Evolutionary conservation across 2,113 vertebrate genomes (phyloP).

Genomic region (Furnarius figulus): DNA sequence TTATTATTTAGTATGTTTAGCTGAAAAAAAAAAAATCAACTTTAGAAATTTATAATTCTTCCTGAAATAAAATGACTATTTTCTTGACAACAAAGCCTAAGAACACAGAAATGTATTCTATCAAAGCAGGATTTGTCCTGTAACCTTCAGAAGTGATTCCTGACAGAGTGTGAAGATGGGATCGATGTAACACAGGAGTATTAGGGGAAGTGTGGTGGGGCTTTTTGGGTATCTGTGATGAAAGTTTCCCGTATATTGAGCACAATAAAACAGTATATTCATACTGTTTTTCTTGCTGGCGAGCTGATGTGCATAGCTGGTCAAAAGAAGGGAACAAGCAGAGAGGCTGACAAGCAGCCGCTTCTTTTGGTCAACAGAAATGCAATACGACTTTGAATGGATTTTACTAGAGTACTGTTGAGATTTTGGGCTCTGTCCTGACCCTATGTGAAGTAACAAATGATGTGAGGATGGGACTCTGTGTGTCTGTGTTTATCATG

Average conservation of each 20-base stretch:
- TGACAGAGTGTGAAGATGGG: neutral
- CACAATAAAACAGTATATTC: neutral
- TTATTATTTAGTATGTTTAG: neutral
- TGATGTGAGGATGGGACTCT: neutral
- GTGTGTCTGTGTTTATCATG: neutral
- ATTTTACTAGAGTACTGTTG: neutral
- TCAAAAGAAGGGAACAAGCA: neutral
- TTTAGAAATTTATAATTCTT: neutral
- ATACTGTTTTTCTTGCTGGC: neutral
- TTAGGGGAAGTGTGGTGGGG: neutral
- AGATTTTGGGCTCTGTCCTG: neutral
- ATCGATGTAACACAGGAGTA: neutral
- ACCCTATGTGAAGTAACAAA: neutral
- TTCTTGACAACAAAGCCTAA: neutral
- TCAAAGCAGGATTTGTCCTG: neutral
- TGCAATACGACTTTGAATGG: neutral
- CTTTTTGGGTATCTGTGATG: neutral
- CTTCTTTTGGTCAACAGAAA: neutral
- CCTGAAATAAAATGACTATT: neutral
- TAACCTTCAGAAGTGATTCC: neutral
- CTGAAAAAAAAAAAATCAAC: neutral
- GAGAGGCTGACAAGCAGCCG: neutral
- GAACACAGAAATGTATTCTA: neutral
- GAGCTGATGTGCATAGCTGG: neutral
- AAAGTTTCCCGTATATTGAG: neutral